Conservation (phyloP, 2,888 invertebrate species). For the Troglohyphantes excavatus region DNA sequence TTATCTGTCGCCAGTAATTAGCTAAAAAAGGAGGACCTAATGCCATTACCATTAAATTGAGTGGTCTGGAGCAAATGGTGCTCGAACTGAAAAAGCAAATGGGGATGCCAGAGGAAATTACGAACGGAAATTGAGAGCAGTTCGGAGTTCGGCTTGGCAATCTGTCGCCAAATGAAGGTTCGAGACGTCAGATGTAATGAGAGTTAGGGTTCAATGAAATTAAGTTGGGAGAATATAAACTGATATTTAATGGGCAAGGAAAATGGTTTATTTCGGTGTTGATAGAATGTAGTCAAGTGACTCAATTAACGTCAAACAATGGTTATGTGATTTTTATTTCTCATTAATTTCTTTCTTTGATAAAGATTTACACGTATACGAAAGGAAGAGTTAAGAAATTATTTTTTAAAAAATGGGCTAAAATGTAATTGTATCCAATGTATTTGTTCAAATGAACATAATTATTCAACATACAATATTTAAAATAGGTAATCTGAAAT, state of each 20-base stretch:
- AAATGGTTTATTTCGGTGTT: background rate
- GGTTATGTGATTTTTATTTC: too few species aligned
- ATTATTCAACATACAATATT: too few species aligned
- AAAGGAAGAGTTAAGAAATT: too few species aligned
- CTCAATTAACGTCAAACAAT: too few species aligned
- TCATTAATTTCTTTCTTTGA: too few species aligned
- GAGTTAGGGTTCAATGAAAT: background rate
- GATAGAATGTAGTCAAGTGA: background rate
- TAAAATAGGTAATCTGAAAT: too few species aligned
- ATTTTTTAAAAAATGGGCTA: too few species aligned
- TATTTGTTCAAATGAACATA: too few species aligned
- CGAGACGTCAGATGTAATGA: background rate
- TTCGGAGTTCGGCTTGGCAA: background rate
- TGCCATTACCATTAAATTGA: constrained; percentile 9
- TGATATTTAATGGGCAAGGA: background rate
- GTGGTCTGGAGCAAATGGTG: background rate
- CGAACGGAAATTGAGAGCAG: constrained; percentile 4
- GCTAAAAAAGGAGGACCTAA: constrained; percentile 4
- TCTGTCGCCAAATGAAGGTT: background rate
- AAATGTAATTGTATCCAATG: too few species aligned
- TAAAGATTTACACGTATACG: too few species aligned
- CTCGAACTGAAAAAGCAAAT: constrained; percentile 4
- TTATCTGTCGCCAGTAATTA: constrained; percentile 9
- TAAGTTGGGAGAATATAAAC: background rate
- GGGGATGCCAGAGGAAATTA: background rate